phyloP scores from a whole-genome alignment of 1,140 invertebrate genomes.

The Sitodiplosis mosellana region DNA sequence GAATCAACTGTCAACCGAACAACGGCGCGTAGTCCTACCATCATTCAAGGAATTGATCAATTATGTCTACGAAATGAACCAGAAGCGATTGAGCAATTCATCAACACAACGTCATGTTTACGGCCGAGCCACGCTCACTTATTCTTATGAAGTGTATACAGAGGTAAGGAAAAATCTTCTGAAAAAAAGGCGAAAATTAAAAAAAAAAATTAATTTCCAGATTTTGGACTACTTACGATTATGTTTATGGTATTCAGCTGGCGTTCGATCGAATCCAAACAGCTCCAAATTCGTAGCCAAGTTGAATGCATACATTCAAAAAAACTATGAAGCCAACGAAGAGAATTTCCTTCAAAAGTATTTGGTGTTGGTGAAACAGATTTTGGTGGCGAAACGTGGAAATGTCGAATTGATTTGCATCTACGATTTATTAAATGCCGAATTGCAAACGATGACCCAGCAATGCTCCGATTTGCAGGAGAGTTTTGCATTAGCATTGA shows the following conservation, averaged over 20 bases:
- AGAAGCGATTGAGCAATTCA: conserved; percentile 22
- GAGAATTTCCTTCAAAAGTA: conserved; percentile 22
- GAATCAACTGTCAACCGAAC: conserved; percentile 18
- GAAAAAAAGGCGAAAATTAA: background rate
- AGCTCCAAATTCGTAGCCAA: conserved; percentile 15
- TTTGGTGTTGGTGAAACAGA: conserved; percentile 19
- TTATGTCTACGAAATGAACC: conserved; percentile 23
- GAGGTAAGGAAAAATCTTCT: conserved; percentile 27
- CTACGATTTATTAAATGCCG: conserved; percentile 21
- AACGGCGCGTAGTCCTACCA: conserved; percentile 22
- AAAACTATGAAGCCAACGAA: conserved; percentile 13
- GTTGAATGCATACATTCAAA: conserved; percentile 15
- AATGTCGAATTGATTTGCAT: conserved; percentile 12
- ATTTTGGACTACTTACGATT: conserved; percentile 58
- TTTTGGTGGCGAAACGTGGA: conserved; percentile 23
- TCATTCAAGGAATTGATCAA: conserved; percentile 20
- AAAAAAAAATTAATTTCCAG: conserved; percentile 25
- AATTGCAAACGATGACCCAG: conserved; percentile 16
- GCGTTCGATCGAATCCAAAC: conserved; percentile 24
- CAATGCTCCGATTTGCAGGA: conserved; percentile 17
- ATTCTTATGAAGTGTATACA: conserved; percentile 40
- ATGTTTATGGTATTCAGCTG: conserved; percentile 36
- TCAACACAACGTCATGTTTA: conserved; percentile 8
- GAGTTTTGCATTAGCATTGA: conserved; percentile 16
- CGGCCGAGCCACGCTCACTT: conserved; percentile 16